Evolutionary conservation across 1,140 invertebrate genomes (phyloP), one percentile per base, ranked within the genome.

Genomic region (Andricus grossulariae): DNA sequence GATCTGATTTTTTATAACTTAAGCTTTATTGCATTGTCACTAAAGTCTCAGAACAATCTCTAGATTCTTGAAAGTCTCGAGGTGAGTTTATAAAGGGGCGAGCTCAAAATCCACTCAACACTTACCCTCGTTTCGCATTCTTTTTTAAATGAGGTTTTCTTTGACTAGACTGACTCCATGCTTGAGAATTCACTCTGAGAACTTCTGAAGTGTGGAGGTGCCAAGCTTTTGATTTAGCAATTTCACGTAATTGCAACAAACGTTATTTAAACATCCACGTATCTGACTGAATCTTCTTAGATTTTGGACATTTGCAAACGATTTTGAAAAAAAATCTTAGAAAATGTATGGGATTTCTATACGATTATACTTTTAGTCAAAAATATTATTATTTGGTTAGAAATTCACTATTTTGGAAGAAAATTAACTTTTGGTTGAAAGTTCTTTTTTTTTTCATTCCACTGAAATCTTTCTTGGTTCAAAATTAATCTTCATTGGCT

Each of bases 71-170:
- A 66, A 66, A 66, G 60, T 39, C 60, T 66, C 25, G 32, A 66
- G 60, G 13, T n/a, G 60, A 32, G 60, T 66, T 66, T 45, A 66
- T 66, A 39, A 66, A 66, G 15, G 60, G 25, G 32, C 60, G 16
- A 66, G 60, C 60, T 66, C 45, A 39, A 39, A 66, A 66, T 66
- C 60, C 60, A 66, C 60, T 66, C 60, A 15, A 66, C 60, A 66
- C 60, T n/a, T 66, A 66, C 57, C 57, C 25, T 66, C 32, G 60
- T 66, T 66, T 66, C 25, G 39, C 60, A 66, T 66, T 66, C 60
- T 66, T 66, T 66, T 66, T 66, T 66, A 66, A 66, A 66, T 66
- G 32, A 66, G 60, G 60, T 66, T 66, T 66, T 66, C 60, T 66
- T 66, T 66, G 60, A 66, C 60, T 66, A 32, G 25, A 66, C 60